Evolutionary conservation across 92 coral and sea anemone genomes (phyloP), one percentile per base, ranked within the genome.

Genomic region (Paragorgia papillata): DNA sequence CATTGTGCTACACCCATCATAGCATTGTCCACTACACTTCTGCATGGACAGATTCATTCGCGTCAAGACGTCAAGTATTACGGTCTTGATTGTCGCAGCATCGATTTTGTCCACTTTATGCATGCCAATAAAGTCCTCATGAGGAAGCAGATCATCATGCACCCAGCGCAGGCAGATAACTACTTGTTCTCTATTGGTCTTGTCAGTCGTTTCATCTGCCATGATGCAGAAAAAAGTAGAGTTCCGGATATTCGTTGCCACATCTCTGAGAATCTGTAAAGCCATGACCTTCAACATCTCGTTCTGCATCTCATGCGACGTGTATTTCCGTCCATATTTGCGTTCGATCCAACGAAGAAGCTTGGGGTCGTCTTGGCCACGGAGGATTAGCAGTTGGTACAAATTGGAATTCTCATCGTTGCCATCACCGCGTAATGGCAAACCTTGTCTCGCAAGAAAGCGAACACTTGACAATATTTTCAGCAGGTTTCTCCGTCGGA

Each of bases 131-230:
- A 65, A 65, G 6, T 37, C 43, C 10, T 37, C 43, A 4, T 4
- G 10, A 4, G 10, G 6, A 4, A 4, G 6, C 4, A 40, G 37
- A 30, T 37, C 53, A 29, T 46, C 37, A 34, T 46, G 22, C 18
- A 65, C 19, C 73, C 73, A 37, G 4, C 43, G 4, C 43, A 37
- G 4, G 10, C 4, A 4, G 43, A 37, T 4, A 4, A 10, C 10
- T 25, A 65, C 33, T 37, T 65, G 73, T 65, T 65, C 73, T 43
- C 34, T 66, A 33, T 66, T 66, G 18, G 43, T 4, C 10, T 37
- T 37, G 43, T 37, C 43, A 10, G 43, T 37, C 6, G 43, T 37
- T 10, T 37, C 43, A 37, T 37, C 43, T 4, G 10, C 43, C 43
- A 37, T 37, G 10, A 37, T 10, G 10, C 6, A 4, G 34, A 37